A percentile compares a stretch with the other conserved stretches of the same genome.
These are phyloP conservation scores for Rhodeus uyekii DNA, from an alignment of 2,797 vertebrate genomes.

Conservation along the genomic window DNA sequence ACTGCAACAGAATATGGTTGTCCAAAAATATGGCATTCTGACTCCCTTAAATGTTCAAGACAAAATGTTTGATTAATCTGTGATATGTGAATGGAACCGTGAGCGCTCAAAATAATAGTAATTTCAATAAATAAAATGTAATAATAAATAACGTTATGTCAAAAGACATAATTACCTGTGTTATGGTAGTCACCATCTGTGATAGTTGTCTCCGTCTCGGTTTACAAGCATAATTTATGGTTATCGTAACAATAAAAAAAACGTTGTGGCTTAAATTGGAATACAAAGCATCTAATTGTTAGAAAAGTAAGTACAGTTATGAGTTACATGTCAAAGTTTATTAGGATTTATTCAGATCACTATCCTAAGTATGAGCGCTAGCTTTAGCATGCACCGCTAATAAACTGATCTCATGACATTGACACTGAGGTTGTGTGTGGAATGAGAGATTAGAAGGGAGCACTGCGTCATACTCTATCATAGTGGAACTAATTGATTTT, in stretches of 20 bases:
- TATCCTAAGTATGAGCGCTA: background rate
- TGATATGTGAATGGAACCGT: background rate
- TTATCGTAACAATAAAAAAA: background rate
- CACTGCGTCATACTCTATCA: background rate
- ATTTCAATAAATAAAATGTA: background rate
- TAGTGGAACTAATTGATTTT: constrained; percentile 33
- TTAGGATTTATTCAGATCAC: background rate
- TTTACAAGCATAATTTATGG: background rate
- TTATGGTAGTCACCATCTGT: background rate
- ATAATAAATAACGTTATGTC: background rate
- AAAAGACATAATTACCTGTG: background rate
- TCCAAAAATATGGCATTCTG: background rate
- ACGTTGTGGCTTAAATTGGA: background rate
- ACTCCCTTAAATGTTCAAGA: background rate
- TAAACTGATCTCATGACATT: background rate
- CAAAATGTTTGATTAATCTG: background rate
- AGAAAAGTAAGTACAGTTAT: background rate
- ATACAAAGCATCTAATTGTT: background rate
- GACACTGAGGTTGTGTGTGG: background rate
- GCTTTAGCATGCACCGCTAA: background rate
- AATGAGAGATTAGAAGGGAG: constrained; percentile 2
- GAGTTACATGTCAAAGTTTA: background rate
- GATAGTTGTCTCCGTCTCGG: background rate
- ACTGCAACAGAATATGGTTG: background rate
- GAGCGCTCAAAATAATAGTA: background rate